phyloP scores from a whole-genome alignment of 2,888 invertebrate genomes.

The Altica lythri region DNA sequence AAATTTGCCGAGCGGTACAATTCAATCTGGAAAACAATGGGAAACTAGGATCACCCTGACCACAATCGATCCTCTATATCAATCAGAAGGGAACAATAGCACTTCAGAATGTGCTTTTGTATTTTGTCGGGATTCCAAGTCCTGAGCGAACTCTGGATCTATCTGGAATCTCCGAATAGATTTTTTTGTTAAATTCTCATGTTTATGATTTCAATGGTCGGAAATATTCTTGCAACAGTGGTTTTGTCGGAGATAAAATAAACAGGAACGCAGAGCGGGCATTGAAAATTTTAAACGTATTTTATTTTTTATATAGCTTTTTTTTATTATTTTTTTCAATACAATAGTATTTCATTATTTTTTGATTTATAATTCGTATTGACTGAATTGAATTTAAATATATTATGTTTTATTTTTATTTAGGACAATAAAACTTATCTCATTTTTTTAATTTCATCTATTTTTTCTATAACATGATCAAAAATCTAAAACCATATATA shows the following conservation, averaged over 20 bases:
- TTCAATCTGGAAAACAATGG: constrained; percentile 25
- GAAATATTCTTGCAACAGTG: neutral
- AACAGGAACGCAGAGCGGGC: neutral
- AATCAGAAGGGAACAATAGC: constrained; percentile 28
- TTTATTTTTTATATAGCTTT: too few relatives aligned
- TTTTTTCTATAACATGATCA: too few relatives aligned
- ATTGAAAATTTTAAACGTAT: too few relatives aligned
- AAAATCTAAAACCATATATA: too few relatives aligned
- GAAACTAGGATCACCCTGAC: constrained; percentile 17
- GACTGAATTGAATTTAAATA: too few relatives aligned
- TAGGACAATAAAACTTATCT: too few relatives aligned
- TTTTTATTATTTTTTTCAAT: too few relatives aligned
- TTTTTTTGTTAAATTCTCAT: neutral
- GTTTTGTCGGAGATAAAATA: neutral
- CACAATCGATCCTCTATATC: constrained; percentile 21
- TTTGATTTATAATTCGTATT: too few relatives aligned
- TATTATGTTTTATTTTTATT: too few relatives aligned
- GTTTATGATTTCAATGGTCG: neutral
- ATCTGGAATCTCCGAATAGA: constrained; percentile 12
- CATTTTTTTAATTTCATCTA: too few relatives aligned
- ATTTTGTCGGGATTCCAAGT: constrained; percentile 21
- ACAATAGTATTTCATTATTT: too few relatives aligned
- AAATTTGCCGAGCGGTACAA: constrained; percentile 22
- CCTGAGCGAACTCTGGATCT: constrained; percentile 16
- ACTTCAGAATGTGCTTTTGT: constrained; percentile 30